Evolutionary conservation across 2,797 vertebrate genomes (phyloP), one percentile per base, ranked within the genome.

Genomic region (Lophotriccus pileatus): DNA sequence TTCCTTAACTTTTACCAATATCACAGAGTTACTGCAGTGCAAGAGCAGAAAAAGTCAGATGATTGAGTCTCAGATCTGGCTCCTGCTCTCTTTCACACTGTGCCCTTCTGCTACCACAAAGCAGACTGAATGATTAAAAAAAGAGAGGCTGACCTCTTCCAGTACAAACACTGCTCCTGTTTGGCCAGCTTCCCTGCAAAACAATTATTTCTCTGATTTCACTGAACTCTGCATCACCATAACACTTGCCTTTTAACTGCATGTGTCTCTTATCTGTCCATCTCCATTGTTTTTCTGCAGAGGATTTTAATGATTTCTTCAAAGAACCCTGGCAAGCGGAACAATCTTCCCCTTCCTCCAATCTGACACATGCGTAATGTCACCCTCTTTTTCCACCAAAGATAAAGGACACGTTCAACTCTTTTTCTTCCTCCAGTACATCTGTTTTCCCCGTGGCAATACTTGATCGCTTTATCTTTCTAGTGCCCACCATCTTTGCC

Each of bases 171-270:
- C 36, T 91, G 53, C 62, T 85, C 24, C 81, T 93, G 89, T 75
- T 84, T 95, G 84, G 87, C 76, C 53, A 62, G 36, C 36, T 87
- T 89, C 88, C 88, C 72, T n/a, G 72, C n/a, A 84, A 89, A 96
- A 91, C 68, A 64, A 44, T 56, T 78, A 66, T 36, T 91, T 36
- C 52, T 83, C 78, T 12, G 30, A 85, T 66, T 92, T 72, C 67
- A 72, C 49, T 28, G n/a, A 75, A 72, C 58, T 47, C 84, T 91
- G 46, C 62, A 87, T 46, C 70, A 76, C 67, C 44, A 52, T 46
- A 60, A 24, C 4, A 6, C 36, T 7, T 56, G 62, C n/a, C 75
- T 90, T 90, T 72, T 78, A 82, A 72, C 32, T 60, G n/a, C 58
- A 69, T 62, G 64, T 68, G 37, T 53, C 64, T 82, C 53, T 56